These are phyloP conservation scores for Acestrorhynchus altus DNA, from an alignment of 2,797 vertebrate genomes.

Conservation along the genomic window DNA sequence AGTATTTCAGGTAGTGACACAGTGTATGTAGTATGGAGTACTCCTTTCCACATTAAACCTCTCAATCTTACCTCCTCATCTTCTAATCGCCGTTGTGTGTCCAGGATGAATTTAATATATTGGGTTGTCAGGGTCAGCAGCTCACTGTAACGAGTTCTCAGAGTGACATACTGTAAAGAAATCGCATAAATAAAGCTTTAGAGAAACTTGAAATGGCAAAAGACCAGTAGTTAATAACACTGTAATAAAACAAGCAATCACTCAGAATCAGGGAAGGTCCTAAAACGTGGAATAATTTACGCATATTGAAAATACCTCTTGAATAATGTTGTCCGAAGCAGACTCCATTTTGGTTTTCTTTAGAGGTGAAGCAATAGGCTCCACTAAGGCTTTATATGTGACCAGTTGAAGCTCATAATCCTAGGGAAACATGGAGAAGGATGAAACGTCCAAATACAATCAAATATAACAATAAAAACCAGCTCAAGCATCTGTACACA, in stretches of 20 bases:
- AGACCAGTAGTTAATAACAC: neutral
- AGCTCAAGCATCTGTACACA: neutral
- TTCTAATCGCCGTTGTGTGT: constrained; percentile 86
- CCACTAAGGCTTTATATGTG: constrained; percentile 91
- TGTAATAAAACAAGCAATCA: too few relatives aligned
- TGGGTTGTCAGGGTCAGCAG: constrained; percentile 90
- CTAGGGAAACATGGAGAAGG: constrained; percentile 64
- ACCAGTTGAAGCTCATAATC: constrained; percentile 94
- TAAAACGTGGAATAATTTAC: too few relatives aligned
- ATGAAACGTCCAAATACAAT: neutral
- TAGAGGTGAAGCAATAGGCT: constrained; percentile 86
- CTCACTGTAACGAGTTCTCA: constrained; percentile 92
- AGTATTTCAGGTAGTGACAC: neutral
- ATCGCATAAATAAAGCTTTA: constrained; percentile 17
- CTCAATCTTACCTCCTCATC: constrained; percentile 86
- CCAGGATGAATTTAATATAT: constrained; percentile 90
- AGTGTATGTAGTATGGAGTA: neutral
- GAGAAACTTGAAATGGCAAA: neutral
- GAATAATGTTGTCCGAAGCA: constrained; percentile 88
- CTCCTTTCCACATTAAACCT: neutral
- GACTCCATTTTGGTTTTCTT: constrained; percentile 94
- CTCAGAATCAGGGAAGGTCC: neutral
- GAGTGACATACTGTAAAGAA: constrained; percentile 86
- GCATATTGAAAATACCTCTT: constrained; percentile 88
- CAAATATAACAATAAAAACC: neutral